phyloP scores from a whole-genome alignment of 1,140 invertebrate genomes.

The Scaptomyza pallida region DNA sequence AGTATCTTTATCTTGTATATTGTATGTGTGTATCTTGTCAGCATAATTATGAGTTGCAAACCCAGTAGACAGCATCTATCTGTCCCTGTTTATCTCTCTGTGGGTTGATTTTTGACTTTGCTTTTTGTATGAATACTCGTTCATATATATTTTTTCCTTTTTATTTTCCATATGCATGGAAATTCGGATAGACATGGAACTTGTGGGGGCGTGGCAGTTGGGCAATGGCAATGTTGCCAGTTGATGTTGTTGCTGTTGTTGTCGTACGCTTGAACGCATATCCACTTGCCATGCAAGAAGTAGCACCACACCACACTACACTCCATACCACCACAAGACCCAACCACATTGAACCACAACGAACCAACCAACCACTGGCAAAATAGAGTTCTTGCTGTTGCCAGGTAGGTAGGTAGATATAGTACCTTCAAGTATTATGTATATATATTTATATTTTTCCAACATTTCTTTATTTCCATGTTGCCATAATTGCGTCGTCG shows the following conservation, averaged over 20 bases:
- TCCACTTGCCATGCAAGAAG: slow-evolving; percentile 73
- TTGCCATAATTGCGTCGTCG: slow-evolving; percentile 75
- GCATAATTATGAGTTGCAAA: slow-evolving; percentile 65
- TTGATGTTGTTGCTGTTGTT: slow-evolving; percentile 41
- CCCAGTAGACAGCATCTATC: background rate
- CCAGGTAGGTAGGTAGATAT: slow-evolving; percentile 15
- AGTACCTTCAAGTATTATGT: slow-evolving; percentile 67
- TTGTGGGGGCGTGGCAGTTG: slow-evolving; percentile 51
- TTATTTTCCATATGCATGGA: slow-evolving; percentile 43
- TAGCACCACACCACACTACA: slow-evolving; percentile 6
- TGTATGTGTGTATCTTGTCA: slow-evolving; percentile 64
- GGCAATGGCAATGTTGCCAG: slow-evolving; percentile 29
- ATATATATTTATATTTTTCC: slow-evolving; percentile 48
- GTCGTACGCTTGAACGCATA: slow-evolving; percentile 76
- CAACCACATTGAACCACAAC: slow-evolving; percentile 3
- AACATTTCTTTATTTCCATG: slow-evolving; percentile 79
- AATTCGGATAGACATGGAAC: slow-evolving; percentile 7
- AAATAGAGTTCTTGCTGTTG: slow-evolving; percentile 58
- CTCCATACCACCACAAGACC: background rate
- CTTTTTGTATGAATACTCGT: slow-evolving; percentile 1
- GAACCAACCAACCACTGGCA: slow-evolving; percentile 59
- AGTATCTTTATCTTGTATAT: slow-evolving; percentile 41
- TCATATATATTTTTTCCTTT: slow-evolving; percentile 4
- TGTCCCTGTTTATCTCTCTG: background rate
- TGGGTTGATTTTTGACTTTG: slow-evolving; percentile 33